Evolutionary conservation across 1,140 invertebrate species (phyloP).

Genomic region (Trachymyrmex cornetzi): DNA sequence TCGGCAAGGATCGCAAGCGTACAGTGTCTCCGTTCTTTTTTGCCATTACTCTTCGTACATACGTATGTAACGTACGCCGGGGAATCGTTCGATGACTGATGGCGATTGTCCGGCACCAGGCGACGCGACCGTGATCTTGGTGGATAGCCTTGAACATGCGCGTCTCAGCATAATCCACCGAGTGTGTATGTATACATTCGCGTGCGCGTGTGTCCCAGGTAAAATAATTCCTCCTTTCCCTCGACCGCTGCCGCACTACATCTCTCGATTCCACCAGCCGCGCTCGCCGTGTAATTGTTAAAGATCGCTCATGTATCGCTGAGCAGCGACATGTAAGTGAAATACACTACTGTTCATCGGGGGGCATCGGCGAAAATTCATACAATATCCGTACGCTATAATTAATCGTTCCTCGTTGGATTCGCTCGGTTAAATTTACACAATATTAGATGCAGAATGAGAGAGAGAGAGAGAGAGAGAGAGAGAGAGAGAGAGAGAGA

Average conservation of each 20-base stretch:
- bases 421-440: background rate
- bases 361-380: background rate
- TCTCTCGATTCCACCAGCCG: constrained; percentile 20
- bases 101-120: constrained; percentile 69
- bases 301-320: constrained; percentile 33
- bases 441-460: background rate
- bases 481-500: background rate
- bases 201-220: background rate
- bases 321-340: constrained; percentile 34
- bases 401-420: background rate
- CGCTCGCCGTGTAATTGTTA: constrained; percentile 53
- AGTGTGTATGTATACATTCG: background rate
- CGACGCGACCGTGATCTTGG: constrained; percentile 71
- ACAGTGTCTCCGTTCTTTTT: constrained; percentile 51
- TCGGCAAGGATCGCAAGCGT: constrained; percentile 40
- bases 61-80: constrained; percentile 8
- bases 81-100: constrained; percentile 71
- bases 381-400: background rate
- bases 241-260: constrained; percentile 31
- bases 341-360: constrained; percentile 3
- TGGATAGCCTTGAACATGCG: constrained; percentile 65
- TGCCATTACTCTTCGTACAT: constrained; percentile 37
- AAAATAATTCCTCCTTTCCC: constrained; percentile 70
- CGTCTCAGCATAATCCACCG: constrained; percentile 61
- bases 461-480: background rate